A percentile compares a stretch with the other conserved stretches of the same genome.
Evolutionary conservation across 2,888 invertebrate species (phyloP).

Genomic region (Drosophila ezoana): DNA sequence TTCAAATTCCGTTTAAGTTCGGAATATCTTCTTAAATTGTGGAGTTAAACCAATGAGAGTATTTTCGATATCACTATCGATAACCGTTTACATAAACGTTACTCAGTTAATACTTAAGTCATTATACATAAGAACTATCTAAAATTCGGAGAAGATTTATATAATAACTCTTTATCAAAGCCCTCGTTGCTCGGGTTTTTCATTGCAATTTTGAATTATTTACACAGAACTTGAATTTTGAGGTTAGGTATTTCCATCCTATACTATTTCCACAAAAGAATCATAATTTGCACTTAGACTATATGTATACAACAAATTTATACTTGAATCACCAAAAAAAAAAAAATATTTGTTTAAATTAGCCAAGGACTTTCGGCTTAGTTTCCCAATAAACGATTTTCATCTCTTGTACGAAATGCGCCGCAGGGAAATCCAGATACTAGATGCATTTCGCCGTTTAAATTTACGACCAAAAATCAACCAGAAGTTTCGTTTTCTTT

Average conservation of each 20-base stretch:
- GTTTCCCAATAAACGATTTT: conserved; percentile 8
- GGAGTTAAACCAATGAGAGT: not conserved
- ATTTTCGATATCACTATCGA: conserved; percentile 10
- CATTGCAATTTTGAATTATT: too few species aligned
- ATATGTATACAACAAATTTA: not conserved
- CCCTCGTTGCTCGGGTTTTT: too few species aligned
- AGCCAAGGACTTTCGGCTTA: not conserved
- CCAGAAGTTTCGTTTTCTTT: conserved; percentile 54
- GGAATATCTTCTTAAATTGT: not conserved
- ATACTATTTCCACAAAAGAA: too few species aligned
- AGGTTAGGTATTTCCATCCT: too few species aligned
- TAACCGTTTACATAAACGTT: not conserved
- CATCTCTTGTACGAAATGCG: conserved; percentile 21
- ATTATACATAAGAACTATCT: too few species aligned
- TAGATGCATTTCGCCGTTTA: conserved; percentile 57
- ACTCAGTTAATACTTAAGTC: too few species aligned
- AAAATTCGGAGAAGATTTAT: too few species aligned
- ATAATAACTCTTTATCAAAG: too few species aligned
- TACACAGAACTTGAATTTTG: too few species aligned
- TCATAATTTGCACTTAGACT: too few species aligned
- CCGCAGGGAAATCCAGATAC: conserved; percentile 43
- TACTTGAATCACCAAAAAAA: not conserved
- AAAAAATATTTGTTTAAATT: not conserved
- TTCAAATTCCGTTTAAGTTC: too few species aligned
- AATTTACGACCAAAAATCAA: conserved; percentile 49